Evolutionary conservation across 2,888 invertebrate genomes (phyloP), one percentile per base, ranked within the genome.

Genomic region (Coenonympha glycerion): DNA sequence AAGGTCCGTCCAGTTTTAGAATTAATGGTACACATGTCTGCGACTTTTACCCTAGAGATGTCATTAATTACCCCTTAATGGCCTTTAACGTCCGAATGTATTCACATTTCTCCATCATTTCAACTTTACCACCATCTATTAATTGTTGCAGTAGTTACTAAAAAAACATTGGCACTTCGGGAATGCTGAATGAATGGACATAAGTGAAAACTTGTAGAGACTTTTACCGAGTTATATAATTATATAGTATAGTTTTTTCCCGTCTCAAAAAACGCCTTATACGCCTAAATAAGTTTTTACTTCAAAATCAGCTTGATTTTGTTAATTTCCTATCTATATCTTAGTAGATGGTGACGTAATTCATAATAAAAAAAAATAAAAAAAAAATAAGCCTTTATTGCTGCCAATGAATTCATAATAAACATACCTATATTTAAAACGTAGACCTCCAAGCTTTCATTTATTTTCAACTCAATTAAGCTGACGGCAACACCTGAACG

Each of bases 51-150:
- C 42, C 45, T 26, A 26, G 37, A 37, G 46, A 55, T 39, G 39
- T 52, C 49, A 52, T 55, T 55, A 52, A 55, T 55, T 55, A 47
- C 42, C 33, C 8, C 21, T 39, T 9, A 24, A 39, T 22, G 15
- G 15, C 45, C 41, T 40, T 34, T 16, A 55, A 28, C 46, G 48
- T 22, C 26, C 41, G 49, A 46, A 55, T 47, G 39, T 44, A 44
- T 52, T 31, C 19, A 48, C 46, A 42, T 55, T 49, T 46, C 46
- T 33, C 28, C 40, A 13, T 49, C 49, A 36, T 41, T 16, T n/a
- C 36, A 40, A 40, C 37, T 18, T 18, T 18, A 18, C 44, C 18
- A 39, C 39, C 31, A 46, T 39, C 24, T 24, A 45, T 33, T 28
- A 2, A 28, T n/a, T n/a, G n/a, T n/a, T n/a, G n/a, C n/a, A n/a